These are phyloP conservation scores for Mactra quadrangularis DNA, from an alignment of 1,140 invertebrate species.

Conservation along the genomic window DNA sequence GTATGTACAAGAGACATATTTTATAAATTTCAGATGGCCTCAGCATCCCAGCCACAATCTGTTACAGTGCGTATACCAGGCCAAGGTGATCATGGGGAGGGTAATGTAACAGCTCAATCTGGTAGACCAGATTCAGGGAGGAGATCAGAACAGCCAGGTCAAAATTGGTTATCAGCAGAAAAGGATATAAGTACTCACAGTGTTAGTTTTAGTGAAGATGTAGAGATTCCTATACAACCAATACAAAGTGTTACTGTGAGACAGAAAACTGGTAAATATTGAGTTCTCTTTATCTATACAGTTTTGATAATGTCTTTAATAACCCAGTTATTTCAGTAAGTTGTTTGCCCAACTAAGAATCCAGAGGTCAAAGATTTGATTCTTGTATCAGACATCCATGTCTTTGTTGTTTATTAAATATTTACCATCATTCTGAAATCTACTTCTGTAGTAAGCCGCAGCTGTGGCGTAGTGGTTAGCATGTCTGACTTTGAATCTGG, in stretches of 20 bases:
- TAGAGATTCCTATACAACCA: slow-evolving; percentile 15
- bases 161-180: slow-evolving; percentile 36
- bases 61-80: slow-evolving; percentile 49
- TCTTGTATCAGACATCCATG: no score
- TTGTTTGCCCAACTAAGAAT: no score
- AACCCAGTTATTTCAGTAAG: no score
- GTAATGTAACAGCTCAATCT: slow-evolving; percentile 11
- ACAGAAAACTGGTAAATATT: slow-evolving; percentile 46
- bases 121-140: slow-evolving; percentile 14
- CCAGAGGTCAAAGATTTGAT: no score
- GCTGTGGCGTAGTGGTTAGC: no score
- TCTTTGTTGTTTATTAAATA: no score
- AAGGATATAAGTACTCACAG: slow-evolving; percentile 46
- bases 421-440: no score
- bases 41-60: slow-evolving; percentile 20
- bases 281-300: no score
- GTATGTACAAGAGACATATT: no score
- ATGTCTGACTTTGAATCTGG: no score
- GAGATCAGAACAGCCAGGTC: slow-evolving; percentile 36
- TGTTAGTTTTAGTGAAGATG: slow-evolving; percentile 59
- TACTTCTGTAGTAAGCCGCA: no score
- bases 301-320: no score
- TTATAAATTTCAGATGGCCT: neutral
- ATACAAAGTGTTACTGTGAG: slow-evolving; percentile 61
- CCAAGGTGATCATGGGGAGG: slow-evolving; percentile 22